A percentile compares a stretch with the other conserved stretches of the same genome.
Evolutionary conservation across 2,797 vertebrate genomes (phyloP).

Genomic region (Manis javanica): DNA sequence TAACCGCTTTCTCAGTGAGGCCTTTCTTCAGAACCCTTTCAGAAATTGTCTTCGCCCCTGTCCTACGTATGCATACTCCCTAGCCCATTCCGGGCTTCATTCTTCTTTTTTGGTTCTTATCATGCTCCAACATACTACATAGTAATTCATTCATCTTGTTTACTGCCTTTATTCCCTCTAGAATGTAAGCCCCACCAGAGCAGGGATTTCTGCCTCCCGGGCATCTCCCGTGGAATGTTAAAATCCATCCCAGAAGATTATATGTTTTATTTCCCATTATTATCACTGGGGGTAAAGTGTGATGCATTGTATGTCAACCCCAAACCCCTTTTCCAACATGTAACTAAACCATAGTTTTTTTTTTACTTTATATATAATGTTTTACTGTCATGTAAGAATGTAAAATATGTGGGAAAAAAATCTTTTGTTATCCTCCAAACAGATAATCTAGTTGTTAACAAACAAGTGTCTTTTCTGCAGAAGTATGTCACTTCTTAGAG

Average conservation of each 20-base stretch:
- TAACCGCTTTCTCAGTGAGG: background rate
- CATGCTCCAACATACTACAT: background rate
- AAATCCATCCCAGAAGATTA: background rate
- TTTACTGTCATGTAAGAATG: background rate
- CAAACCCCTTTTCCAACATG: constrained; percentile 4
- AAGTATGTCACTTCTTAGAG: background rate
- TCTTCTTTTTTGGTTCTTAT: background rate
- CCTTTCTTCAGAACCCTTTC: background rate
- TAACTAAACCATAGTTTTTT: background rate
- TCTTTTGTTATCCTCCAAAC: background rate
- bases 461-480: background rate
- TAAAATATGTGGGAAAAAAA: background rate
- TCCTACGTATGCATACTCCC: no score
- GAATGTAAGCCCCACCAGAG: background rate
- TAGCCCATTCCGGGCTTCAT: background rate
- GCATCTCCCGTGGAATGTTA: background rate
- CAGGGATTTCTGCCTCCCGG: background rate
- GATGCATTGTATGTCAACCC: background rate
- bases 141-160: background rate
- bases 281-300: background rate
- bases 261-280: background rate
- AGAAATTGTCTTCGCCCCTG: background rate
- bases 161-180: background rate
- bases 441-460: background rate
- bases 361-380: background rate